Base-by-base conservation (phyloP, 1,140 invertebrate genomes). In the Thalassaphorura encarpata region DNA sequence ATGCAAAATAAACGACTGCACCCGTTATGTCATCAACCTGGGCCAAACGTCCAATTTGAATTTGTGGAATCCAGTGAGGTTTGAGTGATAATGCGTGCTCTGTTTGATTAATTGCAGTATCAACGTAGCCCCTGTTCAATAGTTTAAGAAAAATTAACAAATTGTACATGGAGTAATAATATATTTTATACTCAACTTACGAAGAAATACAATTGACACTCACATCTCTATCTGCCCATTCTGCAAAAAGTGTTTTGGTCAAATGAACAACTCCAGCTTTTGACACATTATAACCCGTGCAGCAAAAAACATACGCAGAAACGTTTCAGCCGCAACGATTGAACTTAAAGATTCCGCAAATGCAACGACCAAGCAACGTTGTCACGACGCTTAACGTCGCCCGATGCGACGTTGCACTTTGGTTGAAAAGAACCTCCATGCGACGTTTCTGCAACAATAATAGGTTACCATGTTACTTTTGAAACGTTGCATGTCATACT, bases 171-270 rank as follows among this genome's bases (percentile, higher is more conserved):
- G 52, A 42, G 46, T 52, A 21, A 51, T 55, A 48, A 55, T 49
- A 19, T 18, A 39, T 23, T 59, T 59, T n/a, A 53, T 47, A 1
- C 26, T 23, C 4, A 45, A 60, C 61, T 57, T 58, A 66, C 63
- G 63, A 60, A 31, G 63, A 66, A 52, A 66, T 63, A 40, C 46
- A 54, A 43, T 66, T 66, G 24, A 66, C 63, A 6, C 39, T 18
- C 21, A 66, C 58, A 21, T 61, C 63, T 15, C 61, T 40, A 59
- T 53, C 50, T 2, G 18, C 16, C 54, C 54, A 53, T 33, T 61
- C 54, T 4, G 45, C 23, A 15, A 28, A 47, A 21, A 57, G 28
- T 13, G 54, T 52, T 33, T 61, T 50, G 15, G 54, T 62, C 53
- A 64, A 43, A 19, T 64, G 59, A 39, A 64, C 59, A 19, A 64